Conservation (phyloP, 2,797 vertebrate species). For the Hydrolagus colliei region DNA sequence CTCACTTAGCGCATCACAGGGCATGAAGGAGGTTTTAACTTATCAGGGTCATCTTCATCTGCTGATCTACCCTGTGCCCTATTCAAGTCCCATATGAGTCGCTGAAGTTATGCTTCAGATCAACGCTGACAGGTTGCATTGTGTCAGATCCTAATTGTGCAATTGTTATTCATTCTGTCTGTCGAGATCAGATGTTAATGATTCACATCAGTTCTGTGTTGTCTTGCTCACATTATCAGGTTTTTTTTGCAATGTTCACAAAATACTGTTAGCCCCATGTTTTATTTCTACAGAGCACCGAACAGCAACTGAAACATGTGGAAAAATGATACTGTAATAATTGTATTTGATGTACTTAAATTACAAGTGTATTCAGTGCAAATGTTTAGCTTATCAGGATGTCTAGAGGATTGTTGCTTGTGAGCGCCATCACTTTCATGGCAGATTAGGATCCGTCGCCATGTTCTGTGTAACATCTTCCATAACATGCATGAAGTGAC, state of each 20-base stretch:
- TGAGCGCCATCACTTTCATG: too few species aligned
- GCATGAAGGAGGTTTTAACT: neutral
- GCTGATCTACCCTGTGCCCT: neutral
- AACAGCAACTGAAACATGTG: too few species aligned
- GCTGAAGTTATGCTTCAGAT: slow-evolving; percentile 7
- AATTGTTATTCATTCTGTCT: slow-evolving; percentile 4
- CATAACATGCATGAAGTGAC: too few species aligned
- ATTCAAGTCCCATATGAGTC: neutral
- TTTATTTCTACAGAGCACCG: too few species aligned
- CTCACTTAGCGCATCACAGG: neutral
- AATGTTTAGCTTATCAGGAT: too few species aligned
- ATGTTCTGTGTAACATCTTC: too few species aligned
- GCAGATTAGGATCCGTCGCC: too few species aligned
- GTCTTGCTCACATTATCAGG: neutral
- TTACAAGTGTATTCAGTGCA: too few species aligned
- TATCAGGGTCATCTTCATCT: neutral
- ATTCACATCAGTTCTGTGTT: neutral
- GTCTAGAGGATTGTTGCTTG: too few species aligned
- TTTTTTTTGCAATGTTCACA: neutral
- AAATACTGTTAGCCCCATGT: neutral
- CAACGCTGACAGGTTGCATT: neutral
- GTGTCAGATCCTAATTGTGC: neutral
- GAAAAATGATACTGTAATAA: too few species aligned
- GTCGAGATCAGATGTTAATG: neutral
- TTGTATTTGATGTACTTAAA: too few species aligned